These are phyloP conservation scores for Ganaspis brasiliensis DNA, from an alignment of 2,888 invertebrate species.

Conservation along the genomic window DNA sequence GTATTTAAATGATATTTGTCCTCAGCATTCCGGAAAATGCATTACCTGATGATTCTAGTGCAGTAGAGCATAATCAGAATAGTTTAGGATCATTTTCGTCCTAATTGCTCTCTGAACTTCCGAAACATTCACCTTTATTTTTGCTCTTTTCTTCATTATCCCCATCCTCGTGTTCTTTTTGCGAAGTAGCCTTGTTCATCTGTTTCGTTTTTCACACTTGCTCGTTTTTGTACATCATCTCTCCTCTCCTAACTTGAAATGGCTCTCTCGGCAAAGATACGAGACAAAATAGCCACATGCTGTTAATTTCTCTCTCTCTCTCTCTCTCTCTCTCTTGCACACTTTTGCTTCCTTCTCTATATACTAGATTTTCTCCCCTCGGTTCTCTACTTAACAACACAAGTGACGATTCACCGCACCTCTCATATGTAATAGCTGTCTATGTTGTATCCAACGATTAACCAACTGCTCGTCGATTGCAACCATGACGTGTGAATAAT, in stretches of 20 bases:
- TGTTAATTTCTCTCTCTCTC: conserved; percentile 54
- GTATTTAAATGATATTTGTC: too few species aligned
- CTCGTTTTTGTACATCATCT: neutral
- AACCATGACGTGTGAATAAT: conserved; percentile 68
- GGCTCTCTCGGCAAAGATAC: conserved; percentile 60
- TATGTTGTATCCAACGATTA: conserved; percentile 49
- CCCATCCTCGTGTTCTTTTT: conserved; percentile 1
- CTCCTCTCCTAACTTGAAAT: conserved; percentile 58
- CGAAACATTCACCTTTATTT: conserved; percentile 16
- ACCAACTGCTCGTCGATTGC: conserved; percentile 63
- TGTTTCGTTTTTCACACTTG: conserved; percentile 19
- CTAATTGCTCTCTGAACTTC: neutral
- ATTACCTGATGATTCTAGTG: too few species aligned
- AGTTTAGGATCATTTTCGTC: neutral
- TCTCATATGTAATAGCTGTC: conserved; percentile 31
- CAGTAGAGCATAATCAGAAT: neutral
- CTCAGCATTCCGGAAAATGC: too few species aligned
- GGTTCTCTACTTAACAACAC: conserved; percentile 52
- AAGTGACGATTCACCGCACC: conserved; percentile 55
- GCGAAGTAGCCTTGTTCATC: conserved; percentile 1
- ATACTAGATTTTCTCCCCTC: conserved; percentile 40
- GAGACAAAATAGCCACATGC: conserved; percentile 69
- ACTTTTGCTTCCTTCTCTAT: conserved; percentile 47
- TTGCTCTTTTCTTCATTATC: conserved; percentile 8
- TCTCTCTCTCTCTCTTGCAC: conserved; percentile 45